phyloP scores from a whole-genome alignment of 2,113 vertebrate species.

The Caretta caretta region DNA sequence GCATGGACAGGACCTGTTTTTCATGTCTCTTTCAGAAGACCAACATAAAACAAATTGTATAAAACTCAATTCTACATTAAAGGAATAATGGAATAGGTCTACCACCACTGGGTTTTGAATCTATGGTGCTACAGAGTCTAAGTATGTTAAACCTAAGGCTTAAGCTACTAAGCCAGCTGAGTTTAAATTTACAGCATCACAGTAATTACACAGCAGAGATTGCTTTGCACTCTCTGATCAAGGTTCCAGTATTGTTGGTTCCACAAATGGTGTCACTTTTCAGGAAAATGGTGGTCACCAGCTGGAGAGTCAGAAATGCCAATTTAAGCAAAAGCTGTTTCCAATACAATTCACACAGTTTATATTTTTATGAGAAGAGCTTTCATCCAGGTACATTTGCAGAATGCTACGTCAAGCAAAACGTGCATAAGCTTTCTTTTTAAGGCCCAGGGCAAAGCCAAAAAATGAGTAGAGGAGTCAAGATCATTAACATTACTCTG shows the following conservation, averaged over 20 bases:
- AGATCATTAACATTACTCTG: not conserved
- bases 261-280: not conserved
- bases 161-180: not conserved
- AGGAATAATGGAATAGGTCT: not conserved
- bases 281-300: not conserved
- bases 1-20: not conserved
- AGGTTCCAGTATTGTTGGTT: not conserved
- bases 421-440: not conserved
- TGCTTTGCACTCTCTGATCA: not conserved
- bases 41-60: not conserved
- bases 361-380: not conserved
- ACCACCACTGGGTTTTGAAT: not conserved
- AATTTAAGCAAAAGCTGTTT: not conserved
- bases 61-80: not conserved
- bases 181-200: not conserved
- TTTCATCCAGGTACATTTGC: not conserved
- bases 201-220: not conserved
- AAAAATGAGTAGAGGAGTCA: not conserved
- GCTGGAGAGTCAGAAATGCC: not conserved
- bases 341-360: not conserved
- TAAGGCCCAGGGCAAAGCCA: not conserved
- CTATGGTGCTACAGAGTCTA: not conserved
- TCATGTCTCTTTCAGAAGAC: not conserved
- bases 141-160: not conserved
- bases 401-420: not conserved